These are phyloP conservation scores for Coregonus clupeaformis DNA, from an alignment of 2,113 vertebrate species.

Conservation along the genomic window DNA sequence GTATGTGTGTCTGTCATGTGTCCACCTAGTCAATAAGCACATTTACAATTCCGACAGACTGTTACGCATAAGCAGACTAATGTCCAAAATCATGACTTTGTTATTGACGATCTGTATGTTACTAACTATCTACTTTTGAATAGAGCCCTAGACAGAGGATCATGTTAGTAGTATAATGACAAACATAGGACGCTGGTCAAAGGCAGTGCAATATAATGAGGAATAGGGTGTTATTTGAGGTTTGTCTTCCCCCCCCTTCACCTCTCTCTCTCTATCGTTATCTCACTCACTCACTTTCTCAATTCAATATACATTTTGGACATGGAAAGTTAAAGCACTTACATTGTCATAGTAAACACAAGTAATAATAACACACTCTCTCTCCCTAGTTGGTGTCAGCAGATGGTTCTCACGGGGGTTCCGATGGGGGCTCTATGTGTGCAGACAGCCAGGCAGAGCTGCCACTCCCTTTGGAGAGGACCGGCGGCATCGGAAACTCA, in stretches of 20 bases:
- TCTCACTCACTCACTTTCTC: too few species aligned
- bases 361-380: too few species aligned
- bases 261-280: neutral
- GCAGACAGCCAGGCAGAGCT: constrained; percentile 81
- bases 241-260: neutral
- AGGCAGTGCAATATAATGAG: too few species aligned
- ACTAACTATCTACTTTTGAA: too few species aligned
- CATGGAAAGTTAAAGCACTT: too few species aligned
- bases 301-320: too few species aligned
- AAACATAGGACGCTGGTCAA: too few species aligned
- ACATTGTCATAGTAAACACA: too few species aligned
- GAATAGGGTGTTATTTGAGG: too few species aligned
- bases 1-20: neutral
- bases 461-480: constrained; percentile 84
- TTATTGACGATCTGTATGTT: neutral
- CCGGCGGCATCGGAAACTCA: constrained; percentile 92
- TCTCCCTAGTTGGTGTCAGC: constrained; percentile 96
- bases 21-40: constrained; percentile 18
- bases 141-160: too few species aligned
- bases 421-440: constrained; percentile 83
- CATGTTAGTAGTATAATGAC: too few species aligned
- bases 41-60: neutral
- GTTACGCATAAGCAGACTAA: too few species aligned
- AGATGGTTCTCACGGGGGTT: constrained; percentile 78
- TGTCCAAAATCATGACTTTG: constrained; percentile 10